These are phyloP conservation scores for Oxytorus armatus DNA, from an alignment of 2,888 invertebrate genomes.

Conservation along the genomic window DNA sequence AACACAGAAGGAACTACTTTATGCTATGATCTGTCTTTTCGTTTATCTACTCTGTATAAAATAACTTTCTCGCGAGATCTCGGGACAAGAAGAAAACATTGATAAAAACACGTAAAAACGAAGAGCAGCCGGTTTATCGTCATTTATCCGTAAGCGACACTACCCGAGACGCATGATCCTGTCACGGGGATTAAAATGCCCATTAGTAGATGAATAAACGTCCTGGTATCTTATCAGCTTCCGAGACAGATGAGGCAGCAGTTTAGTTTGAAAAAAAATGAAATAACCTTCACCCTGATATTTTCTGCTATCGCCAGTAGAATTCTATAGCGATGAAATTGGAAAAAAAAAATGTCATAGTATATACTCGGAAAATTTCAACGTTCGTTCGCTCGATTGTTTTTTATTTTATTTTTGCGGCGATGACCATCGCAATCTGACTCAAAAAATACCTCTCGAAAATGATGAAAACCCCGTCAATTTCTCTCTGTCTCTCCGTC, in stretches of 20 bases:
- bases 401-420: background rate
- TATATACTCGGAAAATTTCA: background rate
- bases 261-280: no score
- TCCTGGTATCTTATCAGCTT: background rate
- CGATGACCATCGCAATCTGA: background rate
- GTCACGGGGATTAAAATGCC: constrained; percentile 13
- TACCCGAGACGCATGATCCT: background rate
- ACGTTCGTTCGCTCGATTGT: background rate
- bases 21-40: background rate
- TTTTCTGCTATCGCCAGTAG: background rate
- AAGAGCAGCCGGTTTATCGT: background rate
- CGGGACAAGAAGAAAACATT: background rate
- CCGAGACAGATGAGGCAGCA: no score
- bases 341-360: background rate
- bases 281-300: no score
- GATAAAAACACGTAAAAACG: background rate
- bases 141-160: background rate
- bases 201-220: constrained; percentile 1
- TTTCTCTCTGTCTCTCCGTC: constrained; percentile 5
- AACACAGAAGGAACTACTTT: constrained; percentile 7
- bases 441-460: background rate
- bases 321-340: no score
- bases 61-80: background rate
- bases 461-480: constrained; percentile 2
- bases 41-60: constrained; percentile 2